Evolutionary conservation across 1,140 invertebrate species (phyloP).

Genomic region (Brachionus rotundiformis): DNA sequence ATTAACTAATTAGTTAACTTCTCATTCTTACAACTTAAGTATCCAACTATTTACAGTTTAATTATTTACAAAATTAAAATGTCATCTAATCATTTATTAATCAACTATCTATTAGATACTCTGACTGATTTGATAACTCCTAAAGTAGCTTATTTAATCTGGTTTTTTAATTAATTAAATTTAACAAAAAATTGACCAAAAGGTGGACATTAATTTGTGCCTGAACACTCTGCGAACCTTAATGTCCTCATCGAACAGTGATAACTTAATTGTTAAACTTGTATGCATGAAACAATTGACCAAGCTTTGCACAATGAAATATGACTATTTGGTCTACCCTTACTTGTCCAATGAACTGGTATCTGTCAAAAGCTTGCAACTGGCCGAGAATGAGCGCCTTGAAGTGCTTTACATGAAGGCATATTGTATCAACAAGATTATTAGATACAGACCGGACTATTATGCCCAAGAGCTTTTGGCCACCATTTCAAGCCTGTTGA

Average conservation of each 20-base stretch:
- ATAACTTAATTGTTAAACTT: constrained; percentile 19
- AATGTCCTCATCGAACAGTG: constrained; percentile 1
- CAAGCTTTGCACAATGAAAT: constrained; percentile 15
- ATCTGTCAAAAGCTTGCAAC: background rate
- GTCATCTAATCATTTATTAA: background rate
- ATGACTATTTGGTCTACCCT: constrained; percentile 44
- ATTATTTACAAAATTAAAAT: constrained; percentile 44
- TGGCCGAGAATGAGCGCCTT: constrained; percentile 7
- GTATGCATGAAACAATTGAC: constrained; percentile 43
- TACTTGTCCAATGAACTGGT: constrained; percentile 38
- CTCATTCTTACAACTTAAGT: no score
- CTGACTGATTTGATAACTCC: background rate
- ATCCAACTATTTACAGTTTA: background rate
- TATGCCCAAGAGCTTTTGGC: constrained; percentile 47
- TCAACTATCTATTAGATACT: background rate
- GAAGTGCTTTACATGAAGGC: constrained; percentile 40
- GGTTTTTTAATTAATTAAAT: background rate
- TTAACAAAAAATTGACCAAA: no score
- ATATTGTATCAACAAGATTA: constrained; percentile 40
- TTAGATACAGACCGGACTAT: constrained; percentile 38
- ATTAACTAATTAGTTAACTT: no score
- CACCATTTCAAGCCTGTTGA: constrained; percentile 25
- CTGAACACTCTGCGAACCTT: background rate
- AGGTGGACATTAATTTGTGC: constrained; percentile 21
- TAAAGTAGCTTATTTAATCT: background rate